Percentiles rank a stretch among this genome's conserved stretches.
These are phyloP conservation scores for Metaphire vulgaris DNA, from an alignment of 1,140 invertebrate species.

Conservation along the genomic window DNA sequence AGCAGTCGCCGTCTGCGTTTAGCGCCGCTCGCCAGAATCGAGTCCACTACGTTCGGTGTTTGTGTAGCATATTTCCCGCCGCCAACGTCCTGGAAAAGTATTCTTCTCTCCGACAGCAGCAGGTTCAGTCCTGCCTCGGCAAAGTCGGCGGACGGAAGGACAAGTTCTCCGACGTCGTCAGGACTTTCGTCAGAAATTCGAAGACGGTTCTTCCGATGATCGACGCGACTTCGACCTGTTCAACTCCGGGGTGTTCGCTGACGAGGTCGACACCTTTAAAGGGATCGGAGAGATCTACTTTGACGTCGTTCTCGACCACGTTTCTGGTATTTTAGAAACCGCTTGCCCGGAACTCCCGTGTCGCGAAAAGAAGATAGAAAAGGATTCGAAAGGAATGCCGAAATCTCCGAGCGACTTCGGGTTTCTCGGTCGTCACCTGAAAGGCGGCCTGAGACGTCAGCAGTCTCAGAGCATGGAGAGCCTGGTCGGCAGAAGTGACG, in stretches of 20 bases:
- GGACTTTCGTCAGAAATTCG: background rate
- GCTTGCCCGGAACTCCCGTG: background rate
- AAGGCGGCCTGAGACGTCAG: background rate
- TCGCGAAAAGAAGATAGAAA: background rate
- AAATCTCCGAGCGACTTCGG: background rate
- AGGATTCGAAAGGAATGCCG: background rate
- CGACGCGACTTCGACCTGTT: conserved; percentile 12
- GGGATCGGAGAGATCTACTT: conserved; percentile 10
- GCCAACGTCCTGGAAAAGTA: background rate
- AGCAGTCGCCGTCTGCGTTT: background rate
- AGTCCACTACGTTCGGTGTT: background rate
- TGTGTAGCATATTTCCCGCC: background rate
- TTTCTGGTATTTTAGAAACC: background rate
- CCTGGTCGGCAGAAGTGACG: background rate
- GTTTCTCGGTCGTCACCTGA: background rate
- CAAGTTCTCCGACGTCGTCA: conserved; percentile 6
- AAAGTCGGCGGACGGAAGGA: background rate
- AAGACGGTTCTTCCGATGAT: background rate
- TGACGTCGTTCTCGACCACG: background rate
- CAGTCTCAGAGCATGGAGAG: background rate
- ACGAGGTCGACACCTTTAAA: conserved; percentile 8
- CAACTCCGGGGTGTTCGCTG: background rate
- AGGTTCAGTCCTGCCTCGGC: conserved; percentile 3
- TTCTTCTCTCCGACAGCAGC: conserved; percentile 6
- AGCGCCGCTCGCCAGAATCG: background rate